Evolutionary conservation across 2,113 vertebrate species (phyloP), one percentile per base, ranked within the genome.

Genomic region (Accipiter virgatus): DNA sequence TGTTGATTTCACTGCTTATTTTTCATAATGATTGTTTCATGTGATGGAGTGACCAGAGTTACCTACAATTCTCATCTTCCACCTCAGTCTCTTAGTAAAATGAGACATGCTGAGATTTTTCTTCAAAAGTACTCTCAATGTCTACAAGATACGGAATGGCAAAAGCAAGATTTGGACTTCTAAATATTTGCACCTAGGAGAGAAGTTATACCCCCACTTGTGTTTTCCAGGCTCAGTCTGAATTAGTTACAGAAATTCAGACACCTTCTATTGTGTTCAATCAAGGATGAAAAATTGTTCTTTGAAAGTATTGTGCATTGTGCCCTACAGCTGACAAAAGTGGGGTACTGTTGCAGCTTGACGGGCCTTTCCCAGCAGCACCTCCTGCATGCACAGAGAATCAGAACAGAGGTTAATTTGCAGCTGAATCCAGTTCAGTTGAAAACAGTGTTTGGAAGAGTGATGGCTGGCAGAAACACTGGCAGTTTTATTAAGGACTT

Each of bases 381-480:
- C 68, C 45, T 87, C n/a, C 66, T 92, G 26, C 0, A 0, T 2
- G 3, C 56, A 23, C 10, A 55, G 21, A 56, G n/a, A 55, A 58
- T 93, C 43, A 58, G 81, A 87, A 78, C 52, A 81, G 71, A 94
- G 58, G 93, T 95, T 90, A 93, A 95, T 94, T 77, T 93, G 63
- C 42, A 91, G 55, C 65, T 91, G 45, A 78, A 80, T 87, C 29
- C 42, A 45, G 22, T 70, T 91, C 50, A 77, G 42, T 43, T 81
- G 56, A 71, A 94, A 93, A 77, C 20, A 65, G 16, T 13, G 3
- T 82, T 97, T 70, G 38, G 66, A 77, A 90, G 38, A 93, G 47
- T 89, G 47, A 47, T 81, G 82, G 62, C 52, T 96, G 79, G 50
- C 75, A 95, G 82, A 87, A 97, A 65, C n/a, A 55, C 18, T 48